Percentiles rank a stretch among this genome's conserved stretches.
These are phyloP conservation scores for Microchrysa polita DNA, from an alignment of 2,888 invertebrate species.

Conservation along the genomic window DNA sequence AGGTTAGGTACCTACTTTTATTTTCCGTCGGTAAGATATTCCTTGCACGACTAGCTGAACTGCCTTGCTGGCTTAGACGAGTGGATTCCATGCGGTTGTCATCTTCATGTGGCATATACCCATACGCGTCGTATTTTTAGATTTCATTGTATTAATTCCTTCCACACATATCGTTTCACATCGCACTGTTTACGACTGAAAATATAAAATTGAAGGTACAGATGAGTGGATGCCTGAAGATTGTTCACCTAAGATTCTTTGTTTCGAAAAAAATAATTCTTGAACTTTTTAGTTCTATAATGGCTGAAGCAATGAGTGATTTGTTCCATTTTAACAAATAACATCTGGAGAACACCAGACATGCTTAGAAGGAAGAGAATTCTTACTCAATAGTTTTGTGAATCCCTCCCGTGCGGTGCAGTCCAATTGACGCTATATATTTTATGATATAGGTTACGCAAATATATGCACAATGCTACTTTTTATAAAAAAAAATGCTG, in stretches of 20 bases:
- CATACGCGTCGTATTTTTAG: slow-evolving; percentile 39
- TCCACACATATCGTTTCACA: slow-evolving; percentile 17
- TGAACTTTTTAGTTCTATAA: not conserved
- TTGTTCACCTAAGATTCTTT: slow-evolving; percentile 17
- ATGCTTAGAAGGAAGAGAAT: no score
- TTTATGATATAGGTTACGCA: not conserved
- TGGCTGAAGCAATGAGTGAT: slow-evolving; percentile 22
- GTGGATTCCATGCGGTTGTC: not conserved
- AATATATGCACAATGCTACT: no score
- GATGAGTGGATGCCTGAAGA: not conserved
- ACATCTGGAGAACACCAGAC: not conserved
- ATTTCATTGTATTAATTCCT: slow-evolving; percentile 21
- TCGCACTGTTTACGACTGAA: not conserved
- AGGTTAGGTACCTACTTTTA: no score
- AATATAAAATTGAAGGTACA: not conserved
- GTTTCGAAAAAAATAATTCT: not conserved
- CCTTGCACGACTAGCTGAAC: no score
- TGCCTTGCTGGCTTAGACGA: not conserved
- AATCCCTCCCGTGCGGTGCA: no score
- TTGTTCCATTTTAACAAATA: slow-evolving; percentile 21
- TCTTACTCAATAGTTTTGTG: no score
- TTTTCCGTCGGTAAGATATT: no score
- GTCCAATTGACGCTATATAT: not conserved
- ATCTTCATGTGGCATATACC: slow-evolving; percentile 10
- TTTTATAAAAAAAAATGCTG: no score